Evolutionary conservation across 2,113 vertebrate genomes (phyloP).

Genomic region (Edolisoma coerulescens): DNA sequence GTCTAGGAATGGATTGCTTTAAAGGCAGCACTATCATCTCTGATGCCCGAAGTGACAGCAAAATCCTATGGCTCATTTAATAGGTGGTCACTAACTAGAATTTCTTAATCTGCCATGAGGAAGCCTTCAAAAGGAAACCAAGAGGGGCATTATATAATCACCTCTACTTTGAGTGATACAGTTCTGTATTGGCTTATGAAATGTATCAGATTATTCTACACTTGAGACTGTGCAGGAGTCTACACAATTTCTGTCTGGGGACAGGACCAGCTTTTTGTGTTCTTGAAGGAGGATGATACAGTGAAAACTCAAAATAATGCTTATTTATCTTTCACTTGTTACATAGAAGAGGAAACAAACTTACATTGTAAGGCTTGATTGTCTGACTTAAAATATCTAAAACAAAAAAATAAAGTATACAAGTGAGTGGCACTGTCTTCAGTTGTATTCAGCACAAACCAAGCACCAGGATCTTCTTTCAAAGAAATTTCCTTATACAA

Average conservation of each 20-base stretch:
- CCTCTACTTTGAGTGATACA: background rate
- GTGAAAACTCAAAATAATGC: background rate
- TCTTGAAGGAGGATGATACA: background rate
- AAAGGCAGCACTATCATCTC: background rate
- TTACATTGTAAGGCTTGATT: constrained; percentile 93
- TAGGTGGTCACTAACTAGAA: background rate
- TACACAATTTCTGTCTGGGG: background rate
- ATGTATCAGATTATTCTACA: background rate
- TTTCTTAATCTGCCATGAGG: background rate
- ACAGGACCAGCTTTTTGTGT: background rate
- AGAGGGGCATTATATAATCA: background rate
- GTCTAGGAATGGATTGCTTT: background rate
- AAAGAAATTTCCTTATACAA: background rate
- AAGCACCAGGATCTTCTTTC: background rate
- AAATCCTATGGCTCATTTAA: background rate
- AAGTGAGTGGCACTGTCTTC: background rate
- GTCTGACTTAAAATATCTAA: constrained; percentile 91
- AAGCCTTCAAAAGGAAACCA: background rate
- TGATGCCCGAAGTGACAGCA: background rate
- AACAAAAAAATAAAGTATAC: background rate
- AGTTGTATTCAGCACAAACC: background rate
- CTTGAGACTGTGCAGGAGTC: background rate
- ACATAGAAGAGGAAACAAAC: constrained; percentile 49
- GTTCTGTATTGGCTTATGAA: background rate
- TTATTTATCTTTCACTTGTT: background rate